Conservation (phyloP, 1,140 invertebrate genomes). For the Ridgeia piscesae region DNA sequence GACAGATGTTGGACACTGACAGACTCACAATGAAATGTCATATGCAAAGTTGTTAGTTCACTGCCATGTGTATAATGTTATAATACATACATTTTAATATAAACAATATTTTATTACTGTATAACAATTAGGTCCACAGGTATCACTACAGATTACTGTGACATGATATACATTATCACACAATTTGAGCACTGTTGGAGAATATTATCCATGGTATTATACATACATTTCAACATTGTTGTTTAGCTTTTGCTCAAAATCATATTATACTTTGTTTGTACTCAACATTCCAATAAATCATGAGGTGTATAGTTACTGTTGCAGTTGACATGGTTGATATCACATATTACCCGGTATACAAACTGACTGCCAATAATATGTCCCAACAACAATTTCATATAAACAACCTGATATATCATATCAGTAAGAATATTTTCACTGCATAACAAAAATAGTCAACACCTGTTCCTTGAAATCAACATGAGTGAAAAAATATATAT, state of each 20-base stretch:
- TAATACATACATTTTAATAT: neutral
- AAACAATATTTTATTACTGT: neutral
- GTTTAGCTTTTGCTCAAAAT: neutral
- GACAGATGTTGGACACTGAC: neutral
- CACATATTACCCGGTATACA: neutral
- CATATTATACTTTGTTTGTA: neutral
- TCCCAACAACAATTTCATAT: neutral
- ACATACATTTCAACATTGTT: neutral
- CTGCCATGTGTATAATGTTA: neutral
- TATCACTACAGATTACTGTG: neutral
- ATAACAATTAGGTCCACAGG: neutral
- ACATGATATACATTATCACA: neutral
- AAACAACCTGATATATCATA: neutral
- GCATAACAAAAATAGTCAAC: neutral
- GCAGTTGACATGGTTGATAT: neutral
- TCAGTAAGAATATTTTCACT: neutral
- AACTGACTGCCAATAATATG: neutral
- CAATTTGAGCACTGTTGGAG: neutral
- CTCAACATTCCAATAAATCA: neutral
- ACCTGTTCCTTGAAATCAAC: too few species aligned
- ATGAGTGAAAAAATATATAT: neutral
- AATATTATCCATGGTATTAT: neutral
- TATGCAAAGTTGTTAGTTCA: neutral
- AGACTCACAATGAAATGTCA: neutral
- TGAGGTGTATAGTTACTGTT: neutral